Conservation (phyloP, 2,797 vertebrate genomes). For the Pelobates cultripes region DNA sequence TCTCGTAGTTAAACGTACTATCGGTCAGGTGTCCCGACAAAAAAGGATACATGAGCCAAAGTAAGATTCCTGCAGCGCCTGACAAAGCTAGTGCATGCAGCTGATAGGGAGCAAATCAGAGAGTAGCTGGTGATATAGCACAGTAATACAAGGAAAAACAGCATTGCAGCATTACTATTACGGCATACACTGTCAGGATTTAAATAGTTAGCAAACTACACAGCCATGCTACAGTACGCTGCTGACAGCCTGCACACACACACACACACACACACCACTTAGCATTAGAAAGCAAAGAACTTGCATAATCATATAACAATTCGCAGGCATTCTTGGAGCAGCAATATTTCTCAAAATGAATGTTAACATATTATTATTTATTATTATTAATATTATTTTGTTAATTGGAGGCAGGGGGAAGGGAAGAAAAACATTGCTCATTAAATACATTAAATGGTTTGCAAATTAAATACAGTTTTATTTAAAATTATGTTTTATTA, state of each 20-base stretch:
- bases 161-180: conserved; percentile 80
- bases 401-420: too few relatives aligned
- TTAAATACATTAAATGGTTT: too few relatives aligned
- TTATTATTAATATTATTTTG: too few relatives aligned
- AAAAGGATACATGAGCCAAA: conserved; percentile 65
- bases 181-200: conserved; percentile 62
- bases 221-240: neutral
- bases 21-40: conserved; percentile 68
- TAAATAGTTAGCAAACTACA: conserved; percentile 50
- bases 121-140: conserved; percentile 70
- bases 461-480: too few relatives aligned
- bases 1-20: conserved; percentile 28
- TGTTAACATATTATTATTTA: too few relatives aligned
- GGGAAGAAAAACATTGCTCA: too few relatives aligned
- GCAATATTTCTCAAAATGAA: neutral
- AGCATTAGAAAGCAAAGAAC: too few relatives aligned
- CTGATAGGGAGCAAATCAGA: conserved; percentile 74
- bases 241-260: neutral
- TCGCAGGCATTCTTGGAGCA: neutral
- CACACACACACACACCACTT: neutral
- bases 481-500: too few relatives aligned
- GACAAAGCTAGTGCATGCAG: conserved; percentile 69
- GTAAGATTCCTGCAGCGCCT: conserved; percentile 70
- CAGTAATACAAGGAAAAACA: conserved; percentile 71
- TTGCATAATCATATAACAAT: neutral